Evolutionary conservation across 1,140 invertebrate genomes (phyloP).

Genomic region (Helicoverpa zea): DNA sequence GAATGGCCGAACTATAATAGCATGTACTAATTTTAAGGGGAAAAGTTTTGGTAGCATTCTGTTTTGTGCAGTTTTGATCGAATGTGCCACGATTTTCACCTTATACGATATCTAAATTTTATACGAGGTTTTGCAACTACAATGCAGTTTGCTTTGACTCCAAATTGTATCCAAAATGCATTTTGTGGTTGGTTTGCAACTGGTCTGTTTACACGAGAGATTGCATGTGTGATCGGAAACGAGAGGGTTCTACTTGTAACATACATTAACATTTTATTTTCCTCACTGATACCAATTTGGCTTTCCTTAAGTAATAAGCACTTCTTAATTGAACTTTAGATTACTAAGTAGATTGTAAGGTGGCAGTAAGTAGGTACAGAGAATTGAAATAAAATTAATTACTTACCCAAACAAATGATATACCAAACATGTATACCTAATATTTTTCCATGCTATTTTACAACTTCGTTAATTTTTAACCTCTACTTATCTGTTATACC

Average conservation of each 20-base stretch:
- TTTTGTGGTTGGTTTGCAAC: slow-evolving; percentile 2
- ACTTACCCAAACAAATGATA: not conserved
- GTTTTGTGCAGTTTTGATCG: too few relatives aligned
- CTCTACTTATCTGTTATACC: too few relatives aligned
- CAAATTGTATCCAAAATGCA: slow-evolving; percentile 1
- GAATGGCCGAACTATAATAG: too few relatives aligned
- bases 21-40: too few relatives aligned
- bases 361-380: slow-evolving; percentile 15
- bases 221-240: slow-evolving; percentile 28
- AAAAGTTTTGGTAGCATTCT: too few relatives aligned
- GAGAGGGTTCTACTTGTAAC: slow-evolving; percentile 1
- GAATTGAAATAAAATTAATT: not conserved
- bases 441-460: too few relatives aligned
- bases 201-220: not conserved
- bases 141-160: not conserved
- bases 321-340: not conserved
- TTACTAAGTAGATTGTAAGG: slow-evolving; percentile 25
- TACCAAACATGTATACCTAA: too few relatives aligned
- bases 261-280: slow-evolving; percentile 9
- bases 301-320: slow-evolving; percentile 21
- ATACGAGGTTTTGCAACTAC: not conserved
- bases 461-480: too few relatives aligned
- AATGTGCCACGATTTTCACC: not conserved
- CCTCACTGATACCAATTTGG: not conserved
- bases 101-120: not conserved